These are phyloP conservation scores for Globia sparganii DNA, from an alignment of 2,888 invertebrate genomes.

Conservation along the genomic window DNA sequence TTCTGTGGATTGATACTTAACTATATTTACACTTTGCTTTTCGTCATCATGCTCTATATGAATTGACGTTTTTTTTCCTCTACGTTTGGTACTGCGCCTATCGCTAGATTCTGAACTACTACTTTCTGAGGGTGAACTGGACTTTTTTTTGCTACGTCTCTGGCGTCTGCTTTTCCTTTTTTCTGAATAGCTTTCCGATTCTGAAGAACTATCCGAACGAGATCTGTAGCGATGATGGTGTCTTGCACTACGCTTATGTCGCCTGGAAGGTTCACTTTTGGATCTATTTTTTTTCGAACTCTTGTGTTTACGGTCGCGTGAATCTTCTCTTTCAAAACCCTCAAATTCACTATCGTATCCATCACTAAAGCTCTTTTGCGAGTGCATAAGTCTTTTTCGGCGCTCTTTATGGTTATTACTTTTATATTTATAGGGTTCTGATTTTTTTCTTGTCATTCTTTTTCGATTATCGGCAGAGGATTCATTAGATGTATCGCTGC, in stretches of 20 bases:
- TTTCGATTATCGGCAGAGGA: conserved; percentile 87
- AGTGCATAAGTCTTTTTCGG: conserved; percentile 79
- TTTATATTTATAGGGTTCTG: conserved; percentile 74
- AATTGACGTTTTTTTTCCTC: conserved; percentile 87
- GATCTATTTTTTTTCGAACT: conserved; percentile 85
- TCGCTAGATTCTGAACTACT: conserved; percentile 87
- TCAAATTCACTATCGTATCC: conserved; percentile 87
- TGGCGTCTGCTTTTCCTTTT: conserved; percentile 85
- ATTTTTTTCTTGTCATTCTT: conserved; percentile 70
- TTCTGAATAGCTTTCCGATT: conserved; percentile 79
- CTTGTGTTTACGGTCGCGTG: conserved; percentile 74
- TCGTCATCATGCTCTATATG: conserved; percentile 85
- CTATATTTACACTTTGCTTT: conserved; percentile 87
- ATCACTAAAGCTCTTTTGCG: conserved; percentile 89
- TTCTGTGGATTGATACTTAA: conserved; percentile 82
- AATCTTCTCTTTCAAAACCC: conserved; percentile 72
- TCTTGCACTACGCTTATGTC: conserved; percentile 77
- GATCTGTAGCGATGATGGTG: conserved; percentile 78
- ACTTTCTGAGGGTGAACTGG: conserved; percentile 83
- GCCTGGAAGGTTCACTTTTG: conserved; percentile 86
- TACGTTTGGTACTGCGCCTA: conserved; percentile 83
- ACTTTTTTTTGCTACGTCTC: conserved; percentile 85
- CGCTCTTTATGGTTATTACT: conserved; percentile 80
- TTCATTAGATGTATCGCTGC: conserved; percentile 82
- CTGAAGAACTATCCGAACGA: conserved; percentile 82